Base-by-base conservation (phyloP, 2,888 invertebrate genomes). In the Plutella xylostella region DNA sequence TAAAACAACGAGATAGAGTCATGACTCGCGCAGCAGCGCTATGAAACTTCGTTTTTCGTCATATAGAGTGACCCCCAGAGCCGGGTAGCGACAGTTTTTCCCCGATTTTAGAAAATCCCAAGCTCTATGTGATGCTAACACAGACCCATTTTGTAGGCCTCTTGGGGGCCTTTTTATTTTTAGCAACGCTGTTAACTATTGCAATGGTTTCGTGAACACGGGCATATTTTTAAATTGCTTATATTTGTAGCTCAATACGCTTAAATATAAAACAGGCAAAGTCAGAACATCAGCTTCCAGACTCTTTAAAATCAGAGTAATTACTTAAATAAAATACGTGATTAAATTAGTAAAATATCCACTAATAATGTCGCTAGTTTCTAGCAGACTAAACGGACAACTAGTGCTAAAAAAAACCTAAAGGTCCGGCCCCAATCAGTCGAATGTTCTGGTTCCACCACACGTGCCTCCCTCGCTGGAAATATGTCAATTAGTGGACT, bases 21-120 rank as follows among this genome's bases (percentile, higher is more conserved):
- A 18, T 12, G 12, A 11, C 18, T 17, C 18, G 17, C 5, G 37
- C 2, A 3, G 7, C 17, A 37, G 20, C 12, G n/a, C 9, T 12
- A 37, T 37, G n/a, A 19, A 12, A 19, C 18, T 37, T 7, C 2
- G n/a, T n/a, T 19, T 17, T 3, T 11, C n/a, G 19, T 37, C 20
- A n/a, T 17, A 20, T n/a, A 15, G 12, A 19, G 18, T 20, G n/a
- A 37, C n/a, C 37, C 37, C 20, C n/a, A 20, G 12, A 58, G n/a
- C n/a, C n/a, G n/a, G n/a, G n/a, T n/a, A n/a, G n/a, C n/a, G n/a
- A n/a, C n/a, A n/a, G n/a, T 72, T 74, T 73, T 72, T 69, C 64
- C 65, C 65, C 61, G 72, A 74, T 69, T 77, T 74, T 74, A 68
- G 72, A 68, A 74, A 75, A 74, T 74, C 74, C 75, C 64, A 70